phyloP scores from a whole-genome alignment of 92 coral and sea anemone genomes.

The Zoanthus sociatus region DNA sequence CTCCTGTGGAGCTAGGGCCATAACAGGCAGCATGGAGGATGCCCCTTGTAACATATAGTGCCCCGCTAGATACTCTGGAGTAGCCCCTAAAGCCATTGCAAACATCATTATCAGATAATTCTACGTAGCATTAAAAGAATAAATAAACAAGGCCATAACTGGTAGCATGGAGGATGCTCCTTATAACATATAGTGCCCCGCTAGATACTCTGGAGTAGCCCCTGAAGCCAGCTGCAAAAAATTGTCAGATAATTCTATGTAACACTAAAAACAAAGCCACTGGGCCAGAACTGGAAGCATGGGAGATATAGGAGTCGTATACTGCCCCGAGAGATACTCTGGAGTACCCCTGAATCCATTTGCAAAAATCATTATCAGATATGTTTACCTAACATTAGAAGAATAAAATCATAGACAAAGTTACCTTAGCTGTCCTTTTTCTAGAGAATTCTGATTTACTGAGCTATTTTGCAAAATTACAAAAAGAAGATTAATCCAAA shows the following conservation, averaged over 20 bases:
- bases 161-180: constrained; percentile 98
- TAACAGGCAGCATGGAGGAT: constrained; percentile 95
- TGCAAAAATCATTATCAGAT: too few relatives aligned
- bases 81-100: constrained; percentile 76
- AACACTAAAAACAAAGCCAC: too few relatives aligned
- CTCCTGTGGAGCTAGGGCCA: constrained; percentile 98
- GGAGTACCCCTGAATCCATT: constrained; percentile 88
- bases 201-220: constrained; percentile 97
- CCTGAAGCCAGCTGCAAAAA: constrained; percentile 55
- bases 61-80: constrained; percentile 97
- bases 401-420: too few relatives aligned
- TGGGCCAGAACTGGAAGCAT: constrained; percentile 95
- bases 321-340: constrained; percentile 95
- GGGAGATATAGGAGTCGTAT: constrained; percentile 93
- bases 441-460: too few relatives aligned
- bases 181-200: constrained; percentile 95
- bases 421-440: too few relatives aligned
- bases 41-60: constrained; percentile 98
- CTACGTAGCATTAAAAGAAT: too few relatives aligned
- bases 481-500: too few relatives aligned
- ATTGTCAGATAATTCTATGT: background rate
- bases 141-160: constrained; percentile 71
- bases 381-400: too few relatives aligned
- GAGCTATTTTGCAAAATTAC: too few relatives aligned
- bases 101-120: background rate